Percentiles rank a stretch among this genome's conserved stretches.
These are phyloP conservation scores for Neogobius melanostomus DNA, from an alignment of 2,113 vertebrate species.

Conservation along the genomic window DNA sequence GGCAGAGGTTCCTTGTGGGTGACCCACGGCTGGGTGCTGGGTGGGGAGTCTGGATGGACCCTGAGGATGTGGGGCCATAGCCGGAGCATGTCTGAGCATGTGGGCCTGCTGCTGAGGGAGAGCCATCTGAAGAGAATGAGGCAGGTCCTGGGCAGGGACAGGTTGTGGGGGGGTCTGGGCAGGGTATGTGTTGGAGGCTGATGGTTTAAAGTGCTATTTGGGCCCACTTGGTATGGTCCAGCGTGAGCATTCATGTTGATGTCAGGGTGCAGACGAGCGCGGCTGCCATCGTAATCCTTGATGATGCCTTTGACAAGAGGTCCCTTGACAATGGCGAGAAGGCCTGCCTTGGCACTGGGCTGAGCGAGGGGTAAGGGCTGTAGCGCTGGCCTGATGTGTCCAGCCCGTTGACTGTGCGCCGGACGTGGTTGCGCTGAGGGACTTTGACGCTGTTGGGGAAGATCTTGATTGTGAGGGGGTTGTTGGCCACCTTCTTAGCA, in stretches of 20 bases:
- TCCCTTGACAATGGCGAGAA: constrained; percentile 92
- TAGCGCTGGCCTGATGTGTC: constrained; percentile 97
- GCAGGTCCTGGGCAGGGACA: constrained; percentile 67
- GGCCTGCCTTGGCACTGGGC: constrained; percentile 89
- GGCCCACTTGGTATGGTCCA: constrained; percentile 81
- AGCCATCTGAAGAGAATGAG: constrained; percentile 72
- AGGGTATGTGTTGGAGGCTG: constrained; percentile 79
- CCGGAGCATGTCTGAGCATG: constrained; percentile 70
- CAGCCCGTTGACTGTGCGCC: constrained; percentile 97
- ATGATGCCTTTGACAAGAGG: constrained; percentile 90
- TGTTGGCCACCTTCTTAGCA: constrained; percentile 99
- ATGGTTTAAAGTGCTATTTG: constrained; percentile 98
- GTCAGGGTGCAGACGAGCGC: constrained; percentile 88
- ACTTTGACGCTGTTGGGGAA: constrained; percentile 99
- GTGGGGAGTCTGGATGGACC: constrained; percentile 72
- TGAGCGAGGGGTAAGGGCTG: constrained; percentile 97
- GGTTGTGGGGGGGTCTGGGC: constrained; percentile 71
- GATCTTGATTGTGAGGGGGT: constrained; percentile 98
- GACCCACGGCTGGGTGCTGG: constrained; percentile 67
- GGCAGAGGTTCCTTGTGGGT: constrained; percentile 72
- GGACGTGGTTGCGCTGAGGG: constrained; percentile 97
- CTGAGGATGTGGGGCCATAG: constrained; percentile 72
- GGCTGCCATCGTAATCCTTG: constrained; percentile 96
- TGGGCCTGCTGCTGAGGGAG: constrained; percentile 68
- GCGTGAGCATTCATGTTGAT: constrained; percentile 90